Evolutionary conservation across 2,888 invertebrate species (phyloP).

Genomic region (Euplagia quadripunctaria): DNA sequence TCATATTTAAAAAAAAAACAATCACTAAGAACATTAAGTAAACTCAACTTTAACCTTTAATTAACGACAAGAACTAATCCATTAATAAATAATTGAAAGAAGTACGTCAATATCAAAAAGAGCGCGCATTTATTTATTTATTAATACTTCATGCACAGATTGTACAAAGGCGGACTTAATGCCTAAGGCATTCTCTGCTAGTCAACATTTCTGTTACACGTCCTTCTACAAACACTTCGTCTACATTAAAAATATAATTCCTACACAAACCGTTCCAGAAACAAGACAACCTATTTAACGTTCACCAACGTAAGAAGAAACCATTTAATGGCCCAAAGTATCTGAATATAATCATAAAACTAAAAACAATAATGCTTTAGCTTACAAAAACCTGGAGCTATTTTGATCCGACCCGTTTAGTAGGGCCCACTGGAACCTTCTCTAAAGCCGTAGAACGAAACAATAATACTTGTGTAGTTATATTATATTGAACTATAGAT

Average conservation of each 20-base stretch:
- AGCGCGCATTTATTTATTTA: neutral
- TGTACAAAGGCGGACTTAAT: too few species aligned
- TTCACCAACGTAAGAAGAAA: conserved; percentile 6
- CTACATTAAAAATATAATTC: neutral
- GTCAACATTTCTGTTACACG: neutral
- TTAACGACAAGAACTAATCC: neutral
- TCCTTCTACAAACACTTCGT: neutral
- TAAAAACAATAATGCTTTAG: conserved; percentile 40
- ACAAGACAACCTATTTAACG: conserved; percentile 18
- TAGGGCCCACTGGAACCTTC: conserved; percentile 63
- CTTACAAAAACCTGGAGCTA: conserved; percentile 50
- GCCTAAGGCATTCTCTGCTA: too few species aligned
- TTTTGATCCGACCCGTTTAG: conserved; percentile 53
- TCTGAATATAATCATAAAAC: conserved; percentile 35
- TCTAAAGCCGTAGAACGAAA: conserved; percentile 73
- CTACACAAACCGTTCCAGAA: neutral
- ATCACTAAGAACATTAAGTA: neutral
- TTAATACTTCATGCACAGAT: too few species aligned
- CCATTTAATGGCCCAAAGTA: conserved; percentile 29
- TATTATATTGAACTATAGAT: conserved; percentile 43
- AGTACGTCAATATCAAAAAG: neutral
- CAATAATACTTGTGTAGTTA: conserved; percentile 54
- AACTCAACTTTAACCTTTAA: neutral
- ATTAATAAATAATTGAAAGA: conserved; percentile 7
- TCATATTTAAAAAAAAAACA: neutral